Evolutionary conservation across 2,888 invertebrate genomes (phyloP).

Genomic region (Amiota minor): DNA sequence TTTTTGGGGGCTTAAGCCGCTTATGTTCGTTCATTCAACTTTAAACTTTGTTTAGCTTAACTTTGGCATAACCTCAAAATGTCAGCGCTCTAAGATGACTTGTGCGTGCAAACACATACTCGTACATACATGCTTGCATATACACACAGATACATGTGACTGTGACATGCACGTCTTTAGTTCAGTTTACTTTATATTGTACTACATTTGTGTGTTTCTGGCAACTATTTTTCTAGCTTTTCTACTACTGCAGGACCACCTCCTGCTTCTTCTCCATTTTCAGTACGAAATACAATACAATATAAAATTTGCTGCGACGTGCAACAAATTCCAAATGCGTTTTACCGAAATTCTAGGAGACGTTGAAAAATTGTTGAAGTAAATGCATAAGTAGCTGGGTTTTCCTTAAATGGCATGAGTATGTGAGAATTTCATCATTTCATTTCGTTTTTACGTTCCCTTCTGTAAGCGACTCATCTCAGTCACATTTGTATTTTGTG

Average conservation of each 20-base stretch:
- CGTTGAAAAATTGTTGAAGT: conserved; percentile 63
- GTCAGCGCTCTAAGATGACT: conserved; percentile 13
- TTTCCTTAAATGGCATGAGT: neutral
- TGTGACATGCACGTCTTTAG: conserved; percentile 31
- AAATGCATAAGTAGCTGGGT: conserved; percentile 25
- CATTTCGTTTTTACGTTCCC: conserved; percentile 21
- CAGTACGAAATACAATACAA: conserved; percentile 41
- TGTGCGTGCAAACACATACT: conserved; percentile 17
- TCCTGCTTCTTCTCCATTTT: neutral
- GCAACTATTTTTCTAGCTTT: conserved; percentile 28
- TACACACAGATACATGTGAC: conserved; percentile 10
- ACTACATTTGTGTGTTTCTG: conserved; percentile 36
- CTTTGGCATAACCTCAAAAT: conserved; percentile 17
- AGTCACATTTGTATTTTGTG: conserved; percentile 5
- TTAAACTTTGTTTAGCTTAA: conserved; percentile 11
- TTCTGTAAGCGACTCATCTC: neutral
- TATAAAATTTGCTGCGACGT: conserved; percentile 57
- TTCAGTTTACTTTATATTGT: conserved; percentile 33
- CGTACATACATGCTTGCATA: neutral
- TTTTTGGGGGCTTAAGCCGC: neutral
- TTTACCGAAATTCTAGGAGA: conserved; percentile 50
- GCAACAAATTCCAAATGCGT: conserved; percentile 68
- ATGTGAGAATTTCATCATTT: conserved; percentile 4
- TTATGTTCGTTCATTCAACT: conserved; percentile 19
- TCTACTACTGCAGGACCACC: neutral